These are phyloP conservation scores for Tortricodes alternella DNA, from an alignment of 2,888 invertebrate genomes.

Conservation along the genomic window DNA sequence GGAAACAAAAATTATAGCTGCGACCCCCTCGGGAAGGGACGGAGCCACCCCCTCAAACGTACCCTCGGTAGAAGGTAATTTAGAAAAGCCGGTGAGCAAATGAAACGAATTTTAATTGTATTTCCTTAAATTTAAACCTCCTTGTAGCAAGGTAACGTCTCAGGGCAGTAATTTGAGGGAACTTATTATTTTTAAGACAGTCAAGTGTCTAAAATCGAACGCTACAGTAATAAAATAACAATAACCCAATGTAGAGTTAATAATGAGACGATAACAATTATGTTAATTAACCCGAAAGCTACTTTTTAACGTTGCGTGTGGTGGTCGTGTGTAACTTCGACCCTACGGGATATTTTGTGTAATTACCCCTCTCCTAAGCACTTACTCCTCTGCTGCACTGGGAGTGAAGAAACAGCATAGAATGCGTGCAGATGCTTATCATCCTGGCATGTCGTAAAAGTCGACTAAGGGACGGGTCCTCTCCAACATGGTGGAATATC, in stretches of 20 bases:
- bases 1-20: conserved; percentile 53
- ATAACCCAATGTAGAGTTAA: background rate
- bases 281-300: too few species aligned
- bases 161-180: conserved; percentile 16
- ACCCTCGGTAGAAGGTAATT: conserved; percentile 44
- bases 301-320: too few species aligned
- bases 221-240: background rate
- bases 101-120: conserved; percentile 44
- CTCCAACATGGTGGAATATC: too few species aligned
- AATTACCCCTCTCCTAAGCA: too few species aligned
- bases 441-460: too few species aligned
- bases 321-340: too few species aligned
- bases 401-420: too few species aligned
- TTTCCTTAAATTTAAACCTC: conserved; percentile 31
- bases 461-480: too few species aligned
- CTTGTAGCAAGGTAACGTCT: conserved; percentile 24
- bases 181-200: conserved; percentile 13
- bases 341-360: too few species aligned
- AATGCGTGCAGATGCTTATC: too few species aligned
- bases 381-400: too few species aligned
- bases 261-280: too few species aligned
- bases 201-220: conserved; percentile 2
- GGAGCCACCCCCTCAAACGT: conserved; percentile 34
- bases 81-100: conserved; percentile 46
- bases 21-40: conserved; percentile 35